Percentiles rank a stretch among this genome's conserved stretches.
phyloP scores from a whole-genome alignment of 2,113 vertebrate genomes.

The Pomatostomus ruficeps region DNA sequence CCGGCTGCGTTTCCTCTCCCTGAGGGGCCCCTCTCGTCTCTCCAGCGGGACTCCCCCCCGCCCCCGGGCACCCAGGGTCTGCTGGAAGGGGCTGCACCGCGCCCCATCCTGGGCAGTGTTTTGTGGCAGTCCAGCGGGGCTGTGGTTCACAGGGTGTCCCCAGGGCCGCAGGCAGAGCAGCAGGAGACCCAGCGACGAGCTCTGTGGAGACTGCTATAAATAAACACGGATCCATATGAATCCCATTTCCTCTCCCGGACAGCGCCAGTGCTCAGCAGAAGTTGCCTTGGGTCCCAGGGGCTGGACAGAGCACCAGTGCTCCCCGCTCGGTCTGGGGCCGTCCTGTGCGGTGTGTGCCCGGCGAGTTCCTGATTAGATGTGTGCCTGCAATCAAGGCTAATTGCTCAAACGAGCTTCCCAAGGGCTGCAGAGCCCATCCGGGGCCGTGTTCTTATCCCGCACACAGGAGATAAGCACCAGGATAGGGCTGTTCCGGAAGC shows the following conservation, averaged over 20 bases:
- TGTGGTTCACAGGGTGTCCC: background rate
- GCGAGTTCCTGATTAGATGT: background rate
- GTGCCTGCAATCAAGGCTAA: background rate
- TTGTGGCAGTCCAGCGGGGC: background rate
- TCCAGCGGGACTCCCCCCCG: rapidly evolving
- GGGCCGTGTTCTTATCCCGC: background rate
- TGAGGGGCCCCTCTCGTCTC: background rate
- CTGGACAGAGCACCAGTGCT: rapidly evolving
- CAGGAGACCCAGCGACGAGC: background rate
- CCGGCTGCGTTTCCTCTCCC: background rate
- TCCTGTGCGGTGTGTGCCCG: rapidly evolving
- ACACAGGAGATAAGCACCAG: rapidly evolving
- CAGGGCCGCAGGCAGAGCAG: background rate
- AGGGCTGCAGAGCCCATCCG: background rate
- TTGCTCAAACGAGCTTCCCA: background rate
- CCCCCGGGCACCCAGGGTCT: background rate
- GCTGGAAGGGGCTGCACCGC: background rate
- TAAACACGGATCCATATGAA: background rate
- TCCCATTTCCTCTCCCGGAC: background rate
- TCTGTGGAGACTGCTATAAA: background rate
- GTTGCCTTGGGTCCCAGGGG: background rate
- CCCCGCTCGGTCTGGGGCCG: rapidly evolving
- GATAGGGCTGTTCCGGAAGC: background rate
- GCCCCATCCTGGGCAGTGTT: background rate
- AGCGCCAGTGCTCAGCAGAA: background rate